Evolutionary conservation across 1,140 invertebrate species (phyloP), one percentile per base, ranked within the genome.

Genomic region (Centruroides vittatus): DNA sequence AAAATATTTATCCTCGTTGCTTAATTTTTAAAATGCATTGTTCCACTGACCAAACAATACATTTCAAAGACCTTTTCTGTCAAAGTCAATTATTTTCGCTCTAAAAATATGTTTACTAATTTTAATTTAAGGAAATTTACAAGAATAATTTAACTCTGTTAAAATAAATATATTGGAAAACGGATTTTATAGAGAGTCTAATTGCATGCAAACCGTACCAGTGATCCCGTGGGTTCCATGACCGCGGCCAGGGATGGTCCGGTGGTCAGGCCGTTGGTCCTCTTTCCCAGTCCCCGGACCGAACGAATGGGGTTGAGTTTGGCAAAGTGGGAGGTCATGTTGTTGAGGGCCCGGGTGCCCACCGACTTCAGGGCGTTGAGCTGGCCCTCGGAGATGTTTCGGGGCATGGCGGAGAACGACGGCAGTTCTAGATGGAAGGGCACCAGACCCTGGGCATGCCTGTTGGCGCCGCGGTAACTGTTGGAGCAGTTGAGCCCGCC

Each of bases 311-410:
- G 84, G 70, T 87, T 88, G 3, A 88, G 69, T 71, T 88, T 89
- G 49, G 84, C 86, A 71, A 92, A 87, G 68, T 89, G 87, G 58
- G 88, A 86, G 0, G 85, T 81, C 74, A 91, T 83, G 72, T 89
- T 90, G 47, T 79, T 86, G 12, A 91, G 73, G 55, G 88, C 88
- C 77, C 89, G 89, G 12, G 86, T 86, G 62, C 86, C 85, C 69
- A 78, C 83, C 70, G 71, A 81, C 70, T 82, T 83, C 3, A 85
- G 67, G 47, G 77, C 77, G 53, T 79, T 70, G 12, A 84, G 69
- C 66, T 84, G 82, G 5, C 79, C 80, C 71, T 84, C 83, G 0
- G 82, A 83, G 51, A 82, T 78, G 68, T 84, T 84, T 65, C 81
- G 73, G 3, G 81, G 80, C 47, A 84, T 69, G 57, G 78, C 75